phyloP scores from a whole-genome alignment of 2,797 vertebrate species.

The Enteromius afrohamiltoni region DNA sequence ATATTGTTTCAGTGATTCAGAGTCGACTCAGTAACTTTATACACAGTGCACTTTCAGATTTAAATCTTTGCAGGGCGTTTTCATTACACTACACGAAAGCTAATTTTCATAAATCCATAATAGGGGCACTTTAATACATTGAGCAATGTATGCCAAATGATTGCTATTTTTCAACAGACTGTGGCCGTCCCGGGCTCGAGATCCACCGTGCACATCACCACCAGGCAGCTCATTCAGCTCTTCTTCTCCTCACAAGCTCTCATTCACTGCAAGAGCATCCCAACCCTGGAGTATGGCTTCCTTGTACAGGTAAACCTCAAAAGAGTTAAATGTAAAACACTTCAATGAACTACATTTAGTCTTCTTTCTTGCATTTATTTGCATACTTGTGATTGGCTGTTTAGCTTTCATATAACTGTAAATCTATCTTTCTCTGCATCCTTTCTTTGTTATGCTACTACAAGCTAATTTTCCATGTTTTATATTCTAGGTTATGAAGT shows the following conservation, averaged over 20 bases:
- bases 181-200: conserved; percentile 74
- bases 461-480: not conserved
- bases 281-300: conserved; percentile 91
- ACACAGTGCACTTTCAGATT: too few species aligned
- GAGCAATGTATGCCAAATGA: not conserved
- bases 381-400: not conserved
- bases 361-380: not conserved
- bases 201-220: conserved; percentile 76
- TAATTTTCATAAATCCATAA: too few species aligned
- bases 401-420: not conserved
- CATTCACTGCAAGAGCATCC: conserved; percentile 88
- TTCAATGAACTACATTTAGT: not conserved
- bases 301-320: conserved; percentile 86
- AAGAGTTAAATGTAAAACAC: not conserved
- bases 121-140: not conserved
- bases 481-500: conserved; percentile 88
- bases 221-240: conserved; percentile 81
- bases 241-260: conserved; percentile 83
- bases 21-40: too few species aligned
- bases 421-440: not conserved
- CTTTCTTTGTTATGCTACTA: not conserved
- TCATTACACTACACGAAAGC: too few species aligned
- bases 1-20: too few species aligned
- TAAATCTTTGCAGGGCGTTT: too few species aligned
- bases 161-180: conserved; percentile 65